Base-by-base conservation (phyloP, 2,888 invertebrate genomes). In the Nipponacmea schrenckii region DNA sequence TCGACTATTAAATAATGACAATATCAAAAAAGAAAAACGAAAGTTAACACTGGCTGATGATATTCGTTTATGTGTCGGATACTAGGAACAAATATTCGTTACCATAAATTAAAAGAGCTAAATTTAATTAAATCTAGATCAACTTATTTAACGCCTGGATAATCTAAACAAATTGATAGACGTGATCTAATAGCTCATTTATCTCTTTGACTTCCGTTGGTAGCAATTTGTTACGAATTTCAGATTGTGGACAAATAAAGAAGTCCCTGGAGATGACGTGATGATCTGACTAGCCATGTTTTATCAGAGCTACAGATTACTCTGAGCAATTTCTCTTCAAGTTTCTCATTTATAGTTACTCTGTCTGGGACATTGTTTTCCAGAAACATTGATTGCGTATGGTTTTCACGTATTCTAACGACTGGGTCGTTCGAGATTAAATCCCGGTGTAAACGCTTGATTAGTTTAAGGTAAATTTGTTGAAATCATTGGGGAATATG, bases 101-200 rank as follows among this genome's bases (percentile, higher is more conserved):
- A 39, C 39, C 39, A 39, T 39, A 39, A 39, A 39, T 39, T 39
- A 39, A 39, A 39, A 39, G 39, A 39, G 39, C 39, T 39, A 56
- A 56, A 56, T 56, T 56, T 56, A 56, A 56, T 56, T 24, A 56
- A 56, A 56, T 24, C 24, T 24, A 24, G 56, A 56, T 56, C 56
- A 56, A 56, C 56, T 8, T 24, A 24, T 56, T 56, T 56, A 56
- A 56, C 56, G 56, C 56, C 56, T 56, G 56, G 56, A 56, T 56
- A 56, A 56, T 56, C 56, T 24, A 56, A 56, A 56, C 56, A 20
- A 24, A 56, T 56, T 56, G 56, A 56, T 24, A 56, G 56, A 56
- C 56, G 56, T 56, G 56, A 56, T 56, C 56, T 56, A 56, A 56
- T 56, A 56, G 56, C 56, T 56, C 56, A 56, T 56, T 56, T 56